Evolutionary conservation across 2,113 vertebrate genomes (phyloP).

Genomic region (Pteruthius melanotis): DNA sequence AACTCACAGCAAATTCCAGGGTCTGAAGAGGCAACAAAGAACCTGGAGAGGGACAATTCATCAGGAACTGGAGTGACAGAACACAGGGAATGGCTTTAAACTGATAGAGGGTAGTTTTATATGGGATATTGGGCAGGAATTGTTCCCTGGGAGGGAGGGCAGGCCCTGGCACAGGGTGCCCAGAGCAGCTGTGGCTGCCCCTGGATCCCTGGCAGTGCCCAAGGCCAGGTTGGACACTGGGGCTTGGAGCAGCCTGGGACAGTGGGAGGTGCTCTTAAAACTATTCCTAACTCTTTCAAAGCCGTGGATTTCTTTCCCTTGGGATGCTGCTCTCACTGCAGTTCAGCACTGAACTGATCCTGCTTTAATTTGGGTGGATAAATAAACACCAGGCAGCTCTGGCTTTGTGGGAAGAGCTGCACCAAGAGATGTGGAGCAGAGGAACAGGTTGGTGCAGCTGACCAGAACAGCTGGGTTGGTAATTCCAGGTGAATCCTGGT

Average conservation of each 20-base stretch:
- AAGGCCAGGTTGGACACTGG: background rate
- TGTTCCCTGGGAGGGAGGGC: background rate
- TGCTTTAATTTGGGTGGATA: background rate
- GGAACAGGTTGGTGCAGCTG: background rate
- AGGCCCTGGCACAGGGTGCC: background rate
- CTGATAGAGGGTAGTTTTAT: accelerated
- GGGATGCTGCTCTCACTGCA: background rate
- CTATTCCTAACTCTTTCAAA: background rate
- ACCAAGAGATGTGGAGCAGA: background rate
- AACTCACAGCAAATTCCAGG: background rate
- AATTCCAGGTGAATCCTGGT: background rate
- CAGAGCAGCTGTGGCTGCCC: background rate
- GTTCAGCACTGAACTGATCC: background rate
- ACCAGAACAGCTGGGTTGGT: background rate
- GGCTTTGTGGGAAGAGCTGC: background rate
- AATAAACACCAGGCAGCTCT: background rate
- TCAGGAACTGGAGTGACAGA: background rate
- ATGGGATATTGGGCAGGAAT: background rate
- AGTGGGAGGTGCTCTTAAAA: background rate
- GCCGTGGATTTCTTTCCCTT: background rate
- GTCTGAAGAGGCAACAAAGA: background rate
- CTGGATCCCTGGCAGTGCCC: background rate
- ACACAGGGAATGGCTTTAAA: background rate
- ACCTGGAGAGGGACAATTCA: background rate
- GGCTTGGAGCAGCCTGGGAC: background rate